Evolutionary conservation across 1,140 invertebrate genomes (phyloP), one percentile per base, ranked within the genome.

Genomic region (Probaryconus sp.): DNA sequence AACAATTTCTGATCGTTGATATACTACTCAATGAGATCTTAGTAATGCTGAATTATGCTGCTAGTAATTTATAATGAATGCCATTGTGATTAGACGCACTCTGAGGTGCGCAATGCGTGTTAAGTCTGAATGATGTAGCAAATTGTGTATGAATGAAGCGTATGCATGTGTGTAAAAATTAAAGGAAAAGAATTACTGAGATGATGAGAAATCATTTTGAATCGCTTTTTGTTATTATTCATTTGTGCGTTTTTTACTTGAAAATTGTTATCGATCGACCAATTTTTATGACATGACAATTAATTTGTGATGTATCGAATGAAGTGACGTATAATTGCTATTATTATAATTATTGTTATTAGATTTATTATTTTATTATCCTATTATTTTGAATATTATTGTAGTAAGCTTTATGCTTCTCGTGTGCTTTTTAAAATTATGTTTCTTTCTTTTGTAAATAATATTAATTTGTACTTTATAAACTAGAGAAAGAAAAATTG

Each of bases 41-140:
- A 79, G 78, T 79, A 80, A 81, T 64, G 55, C 75, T 80, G 77
- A 82, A 81, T 77, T 83, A 80, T 76, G 82, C 76, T 86, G 81
- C 80, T 84, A 86, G 80, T 81, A 80, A 84, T 83, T 83, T 86
- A 86, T 84, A 82, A 80, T 63, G 77, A 80, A 79, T 81, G 61
- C 67, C 38, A 81, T 82, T 85, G 83, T 87, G 84, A 85, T 85
- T 85, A 84, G 76, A 70, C 65, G 76, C 71, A 78, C 76, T 53
- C 35, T 40, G 42, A 58, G 40, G 78, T 81, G 79, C 70, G 70
- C 67, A 71, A 69, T 73, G 70, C 77, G 74, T 67, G 73, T 51
- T 60, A 28, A 33, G 37, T 61, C 24, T 35, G 78, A 77, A 26
- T 79, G 68, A 67, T 55, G 43, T 67, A 71, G 61, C 53, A 43